Evolutionary conservation across 2,888 invertebrate genomes (phyloP), one percentile per base, ranked within the genome.

Genomic region (Chirona hameri): DNA sequence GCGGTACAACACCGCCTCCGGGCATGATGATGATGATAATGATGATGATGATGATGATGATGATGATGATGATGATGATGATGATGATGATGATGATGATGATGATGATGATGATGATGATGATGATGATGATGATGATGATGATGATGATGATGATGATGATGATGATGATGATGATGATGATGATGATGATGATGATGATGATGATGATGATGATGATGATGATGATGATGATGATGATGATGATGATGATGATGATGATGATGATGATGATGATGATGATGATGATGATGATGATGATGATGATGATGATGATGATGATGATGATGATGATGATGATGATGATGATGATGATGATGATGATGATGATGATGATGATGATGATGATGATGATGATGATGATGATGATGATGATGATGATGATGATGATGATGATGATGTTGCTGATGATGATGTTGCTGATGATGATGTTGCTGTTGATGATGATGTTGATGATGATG

Each of bases 11-110:
- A n/a, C n/a, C n/a, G n/a, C n/a, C n/a, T n/a, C n/a, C n/a, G n/a
- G n/a, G 18, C 65, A n/a, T 65, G 21, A n/a, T 65, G 65, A 65
- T 65, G 65, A 65, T 21, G 65, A 65, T 18, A 21, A n/a, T 21
- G 18, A n/a, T 65, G 65, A 21, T 65, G 65, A 65, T 21, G 65
- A 65, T 65, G 65, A 65, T 65, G 65, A 65, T 65, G n/a, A 21
- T 65, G 65, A 65, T 65, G 65, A 65, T 65, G 65, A 65, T 65
- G 65, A 65, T 65, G 65, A 65, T 65, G 65, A 65, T 65, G 65
- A 65, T 65, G 65, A 65, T 65, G 65, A 65, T 65, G 65, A 65
- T 65, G 65, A 65, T 21, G 65, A 65, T 65, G 65, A 65, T 65
- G 65, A 65, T 65, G 65, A 65, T 65, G 65, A 65, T 65, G 65